Conservation (phyloP, 2,797 vertebrate genomes). For the Galaxias olidus region DNA sequence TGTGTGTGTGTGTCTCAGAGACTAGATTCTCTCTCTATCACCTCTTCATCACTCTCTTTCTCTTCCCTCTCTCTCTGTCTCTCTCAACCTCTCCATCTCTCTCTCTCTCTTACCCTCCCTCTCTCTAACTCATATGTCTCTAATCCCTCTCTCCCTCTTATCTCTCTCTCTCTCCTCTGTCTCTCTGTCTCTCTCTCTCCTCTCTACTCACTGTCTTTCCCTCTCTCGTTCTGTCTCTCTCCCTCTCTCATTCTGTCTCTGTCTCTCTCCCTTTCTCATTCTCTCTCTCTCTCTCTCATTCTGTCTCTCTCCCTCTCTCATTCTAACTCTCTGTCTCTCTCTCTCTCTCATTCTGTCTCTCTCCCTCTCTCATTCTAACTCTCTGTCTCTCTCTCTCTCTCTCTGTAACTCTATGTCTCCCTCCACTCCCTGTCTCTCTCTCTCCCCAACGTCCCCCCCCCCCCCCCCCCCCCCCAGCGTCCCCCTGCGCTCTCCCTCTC, state of each 20-base stretch:
- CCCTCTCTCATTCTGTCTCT: background rate
- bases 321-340: too few species aligned
- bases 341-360: background rate
- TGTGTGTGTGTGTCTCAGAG: slow-evolving; percentile 44
- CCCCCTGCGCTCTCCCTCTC: slow-evolving; percentile 33
- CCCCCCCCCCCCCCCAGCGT: slow-evolving; percentile 16
- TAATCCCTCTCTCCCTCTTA: slow-evolving; percentile 1
- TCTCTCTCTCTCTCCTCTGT: slow-evolving; percentile 7
- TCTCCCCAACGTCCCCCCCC: background rate
- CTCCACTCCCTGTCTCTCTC: background rate
- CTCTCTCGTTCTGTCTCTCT: background rate
- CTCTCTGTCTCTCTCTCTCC: background rate
- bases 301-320: background rate
- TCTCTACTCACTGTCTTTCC: background rate
- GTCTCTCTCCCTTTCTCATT: background rate
- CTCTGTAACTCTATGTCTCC: background rate
- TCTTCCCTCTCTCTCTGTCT: background rate
- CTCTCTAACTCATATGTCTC: slow-evolving; percentile 2
- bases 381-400: background rate
- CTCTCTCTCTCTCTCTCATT: background rate
- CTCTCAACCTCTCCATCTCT: background rate
- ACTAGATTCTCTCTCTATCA: slow-evolving; percentile 13
- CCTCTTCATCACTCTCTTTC: slow-evolving; percentile 1
- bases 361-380: too few species aligned
- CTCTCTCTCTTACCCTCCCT: background rate